Base-by-base conservation (phyloP, 2,797 vertebrate species). In the Myotis vivesi region DNA sequence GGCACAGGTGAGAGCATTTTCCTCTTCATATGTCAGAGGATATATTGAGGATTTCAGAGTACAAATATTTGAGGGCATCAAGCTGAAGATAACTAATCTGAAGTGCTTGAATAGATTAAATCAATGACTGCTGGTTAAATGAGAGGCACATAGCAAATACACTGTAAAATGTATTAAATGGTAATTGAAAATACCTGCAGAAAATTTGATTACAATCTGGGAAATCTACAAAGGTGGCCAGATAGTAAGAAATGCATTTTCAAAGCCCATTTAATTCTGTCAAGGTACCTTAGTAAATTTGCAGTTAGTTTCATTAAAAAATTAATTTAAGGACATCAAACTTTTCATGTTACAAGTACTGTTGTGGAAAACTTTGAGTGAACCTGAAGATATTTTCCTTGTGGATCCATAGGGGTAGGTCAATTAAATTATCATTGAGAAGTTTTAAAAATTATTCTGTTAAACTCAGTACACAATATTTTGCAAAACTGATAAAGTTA, bases 151-250 rank as follows among this genome's bases (percentile, higher is more conserved):
- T n/a, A 71, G 87, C 51, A 95, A 96, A 95, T 81, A 96, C 57
- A 93, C 36, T 95, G 92, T 94, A 96, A 95, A 96, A 96, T 92
- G 91, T 95, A 91, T 87, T 96, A 94, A 94, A 91, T 82, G 68
- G 75, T 92, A 96, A 97, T 97, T 96, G 94, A 96, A 96, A 96
- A 94, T 97, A 89, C 55, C 80, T 88, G n/a, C 46, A 89, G 90
- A 96, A 96, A 94, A 68, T 95, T 95, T 96, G 89, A 94, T 97
- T 94, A 62, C 87, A 68, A 93, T 92, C 80, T 79, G 44, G 36
- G 68, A 57, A 94, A 94, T 59, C 95, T 94, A 94, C 79, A 94
- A 94, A 94, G 41, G 55, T 89, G 91, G 28, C 22, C 51, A 89
- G 92, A 87, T 85, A 94, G 91, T 91, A 94, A 92, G 72, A 96